Evolutionary conservation across 1,140 invertebrate species (phyloP).

Genomic region (Vollenhovia emeryi): DNA sequence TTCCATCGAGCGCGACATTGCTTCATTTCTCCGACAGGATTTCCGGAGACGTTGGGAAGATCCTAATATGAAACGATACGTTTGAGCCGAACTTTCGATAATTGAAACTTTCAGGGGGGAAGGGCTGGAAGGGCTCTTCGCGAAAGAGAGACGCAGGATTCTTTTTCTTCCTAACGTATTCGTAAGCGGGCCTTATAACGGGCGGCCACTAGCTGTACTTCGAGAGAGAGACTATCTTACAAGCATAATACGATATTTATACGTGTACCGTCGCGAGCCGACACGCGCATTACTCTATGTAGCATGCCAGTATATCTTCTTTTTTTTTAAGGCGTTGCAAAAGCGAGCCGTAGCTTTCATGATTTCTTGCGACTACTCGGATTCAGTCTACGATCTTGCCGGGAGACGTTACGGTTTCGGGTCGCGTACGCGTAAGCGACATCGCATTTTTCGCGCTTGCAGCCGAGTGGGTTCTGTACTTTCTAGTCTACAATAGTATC

Average conservation of each 20-base stretch:
- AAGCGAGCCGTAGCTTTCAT: conserved; percentile 39
- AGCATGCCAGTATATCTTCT: neutral
- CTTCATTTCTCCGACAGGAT: conserved; percentile 47
- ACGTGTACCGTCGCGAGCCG: conserved; percentile 16
- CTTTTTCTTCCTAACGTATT: neutral
- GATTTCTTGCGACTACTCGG: neutral
- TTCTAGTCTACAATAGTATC: conserved; percentile 67
- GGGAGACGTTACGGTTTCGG: neutral
- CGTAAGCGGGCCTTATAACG: conserved; percentile 23
- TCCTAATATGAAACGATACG: neutral
- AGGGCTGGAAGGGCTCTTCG: neutral
- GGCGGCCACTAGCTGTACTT: neutral
- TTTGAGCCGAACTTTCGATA: neutral
- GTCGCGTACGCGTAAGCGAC: neutral
- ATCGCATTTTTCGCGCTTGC: conserved; percentile 7
- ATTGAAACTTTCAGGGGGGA: conserved; percentile 43
- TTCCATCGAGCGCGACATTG: neutral
- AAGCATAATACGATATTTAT: conserved; percentile 23
- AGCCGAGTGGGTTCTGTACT: conserved; percentile 18
- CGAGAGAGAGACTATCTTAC: conserved; percentile 21
- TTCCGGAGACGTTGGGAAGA: neutral
- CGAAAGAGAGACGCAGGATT: conserved; percentile 2
- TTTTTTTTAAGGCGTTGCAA: conserved; percentile 18
- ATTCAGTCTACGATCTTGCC: conserved; percentile 19
- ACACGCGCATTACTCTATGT: neutral